Base-by-base conservation (phyloP, 1,140 invertebrate genomes). In the Drosophila bocki region DNA sequence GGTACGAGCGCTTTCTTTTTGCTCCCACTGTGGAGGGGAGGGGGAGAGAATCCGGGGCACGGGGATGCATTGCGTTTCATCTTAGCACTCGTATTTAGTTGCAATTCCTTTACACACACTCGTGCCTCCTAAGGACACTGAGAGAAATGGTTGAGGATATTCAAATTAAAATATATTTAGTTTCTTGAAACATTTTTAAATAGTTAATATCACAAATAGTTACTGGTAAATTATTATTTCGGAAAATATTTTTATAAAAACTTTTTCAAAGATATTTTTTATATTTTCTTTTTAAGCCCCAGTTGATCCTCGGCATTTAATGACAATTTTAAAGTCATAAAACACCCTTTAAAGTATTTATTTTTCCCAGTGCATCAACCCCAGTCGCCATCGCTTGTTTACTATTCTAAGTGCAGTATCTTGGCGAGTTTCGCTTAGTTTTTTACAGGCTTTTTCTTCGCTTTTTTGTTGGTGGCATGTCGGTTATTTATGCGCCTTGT, bases 401-500 rank as follows among this genome's bases (percentile, higher is more conserved):
- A 72, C 85, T 75, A 85, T 90, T 90, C 85, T 90, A 91, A 90
- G 85, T 90, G 85, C 86, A 56, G 65, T 78, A 50, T 80, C 70
- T 80, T 68, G 69, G 62, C 44, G 78, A 68, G 64, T 79, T 78
- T 84, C 62, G 59, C 67, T 56, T 61, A 71, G 58, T 75, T 87
- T 71, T 81, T 76, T 76, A 37, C 62, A 37, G 63, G 48, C 39
- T 51, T 44, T 47, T 48, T 62, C 57, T 67, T 57, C 44, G 7
- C 22, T 44, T 53, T 44, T 53, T 57, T 37, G 22, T 74, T 70
- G 67, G 51, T 83, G 84, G 84, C 84, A 87, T 88, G 76, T 75
- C 81, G 86, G 81, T 85, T 90, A 91, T 91, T 90, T 90, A 88
- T 88, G 85, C 85, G 78, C 77, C 85, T 90, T 74, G 85, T 80